Evolutionary conservation across 1,140 invertebrate genomes (phyloP).

Genomic region (Eciton burchellii): DNA sequence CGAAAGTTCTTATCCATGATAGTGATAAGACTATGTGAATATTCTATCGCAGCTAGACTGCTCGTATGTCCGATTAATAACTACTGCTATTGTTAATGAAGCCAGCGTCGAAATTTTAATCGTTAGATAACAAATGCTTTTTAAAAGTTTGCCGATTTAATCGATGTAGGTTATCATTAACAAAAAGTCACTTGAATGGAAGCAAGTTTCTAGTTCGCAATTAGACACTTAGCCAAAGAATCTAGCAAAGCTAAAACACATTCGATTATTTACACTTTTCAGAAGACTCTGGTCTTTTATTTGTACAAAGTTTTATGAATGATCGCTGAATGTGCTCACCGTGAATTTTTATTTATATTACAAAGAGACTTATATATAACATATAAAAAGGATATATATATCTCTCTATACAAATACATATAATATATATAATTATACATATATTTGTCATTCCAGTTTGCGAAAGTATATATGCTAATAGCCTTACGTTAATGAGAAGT

Average conservation of each 20-base stretch:
- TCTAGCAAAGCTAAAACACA: conserved; percentile 70
- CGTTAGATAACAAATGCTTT: conserved; percentile 50
- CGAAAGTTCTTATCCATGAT: conserved; percentile 45
- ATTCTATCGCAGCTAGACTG: conserved; percentile 59
- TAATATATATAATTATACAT: conserved; percentile 44
- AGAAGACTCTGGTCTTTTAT: conserved; percentile 67
- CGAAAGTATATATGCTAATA: conserved; percentile 62
- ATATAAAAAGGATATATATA: conserved; percentile 58
- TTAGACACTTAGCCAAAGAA: conserved; percentile 81
- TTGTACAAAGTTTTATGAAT: conserved; percentile 75
- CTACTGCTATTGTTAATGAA: conserved; percentile 45
- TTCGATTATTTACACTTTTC: conserved; percentile 71
- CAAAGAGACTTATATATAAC: conserved; percentile 73
- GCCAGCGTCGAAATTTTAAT: conserved; percentile 53
- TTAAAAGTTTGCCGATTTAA: conserved; percentile 44
- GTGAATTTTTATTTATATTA: conserved; percentile 74
- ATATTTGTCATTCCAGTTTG: conserved; percentile 69
- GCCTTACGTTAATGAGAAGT: conserved; percentile 64
- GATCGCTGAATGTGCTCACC: conserved; percentile 67
- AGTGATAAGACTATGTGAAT: conserved; percentile 30
- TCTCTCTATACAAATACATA: conserved; percentile 47
- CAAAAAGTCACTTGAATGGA: conserved; percentile 66
- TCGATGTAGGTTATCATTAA: conserved; percentile 65
- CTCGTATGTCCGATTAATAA: conserved; percentile 46
- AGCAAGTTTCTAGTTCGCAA: conserved; percentile 69